These are phyloP conservation scores for Alentia gelatinosa DNA, from an alignment of 2,888 invertebrate species.

Conservation along the genomic window DNA sequence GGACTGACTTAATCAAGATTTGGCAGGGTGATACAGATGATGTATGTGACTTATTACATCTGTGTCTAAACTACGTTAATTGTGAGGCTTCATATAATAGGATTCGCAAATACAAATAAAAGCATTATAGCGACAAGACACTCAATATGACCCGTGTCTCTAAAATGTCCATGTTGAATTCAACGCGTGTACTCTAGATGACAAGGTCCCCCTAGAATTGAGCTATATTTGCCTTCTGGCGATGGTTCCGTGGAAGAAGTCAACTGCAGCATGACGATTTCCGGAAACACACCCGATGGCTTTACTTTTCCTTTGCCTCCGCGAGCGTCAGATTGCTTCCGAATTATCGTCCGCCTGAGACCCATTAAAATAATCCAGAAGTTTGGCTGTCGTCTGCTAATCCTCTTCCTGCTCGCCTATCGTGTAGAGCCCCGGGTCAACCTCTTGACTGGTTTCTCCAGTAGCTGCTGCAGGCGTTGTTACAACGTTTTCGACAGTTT, in stretches of 20 bases:
- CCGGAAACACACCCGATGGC: too few relatives aligned
- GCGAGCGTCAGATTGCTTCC: background rate
- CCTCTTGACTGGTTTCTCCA: background rate
- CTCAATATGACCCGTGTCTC: too few relatives aligned
- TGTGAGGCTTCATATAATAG: too few relatives aligned
- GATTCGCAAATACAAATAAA: too few relatives aligned
- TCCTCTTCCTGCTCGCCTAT: slow-evolving; percentile 45
- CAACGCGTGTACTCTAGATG: too few relatives aligned
- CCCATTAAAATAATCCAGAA: background rate
- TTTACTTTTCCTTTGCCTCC: too few relatives aligned
- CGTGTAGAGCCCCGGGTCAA: background rate
- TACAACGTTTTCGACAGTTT: background rate
- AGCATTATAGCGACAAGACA: too few relatives aligned
- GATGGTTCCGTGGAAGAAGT: too few relatives aligned
- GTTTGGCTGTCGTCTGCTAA: background rate
- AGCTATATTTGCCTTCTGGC: too few relatives aligned
- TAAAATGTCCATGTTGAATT: too few relatives aligned
- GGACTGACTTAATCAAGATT: background rate
- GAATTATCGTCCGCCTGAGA: background rate
- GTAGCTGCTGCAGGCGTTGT: background rate
- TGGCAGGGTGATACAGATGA: background rate
- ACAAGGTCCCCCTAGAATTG: too few relatives aligned
- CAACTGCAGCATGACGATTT: too few relatives aligned
- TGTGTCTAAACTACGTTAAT: background rate
- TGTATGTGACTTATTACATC: background rate